Base-by-base conservation (phyloP, 2,797 vertebrate species). In the Paedocypris micromegethes region DNA sequence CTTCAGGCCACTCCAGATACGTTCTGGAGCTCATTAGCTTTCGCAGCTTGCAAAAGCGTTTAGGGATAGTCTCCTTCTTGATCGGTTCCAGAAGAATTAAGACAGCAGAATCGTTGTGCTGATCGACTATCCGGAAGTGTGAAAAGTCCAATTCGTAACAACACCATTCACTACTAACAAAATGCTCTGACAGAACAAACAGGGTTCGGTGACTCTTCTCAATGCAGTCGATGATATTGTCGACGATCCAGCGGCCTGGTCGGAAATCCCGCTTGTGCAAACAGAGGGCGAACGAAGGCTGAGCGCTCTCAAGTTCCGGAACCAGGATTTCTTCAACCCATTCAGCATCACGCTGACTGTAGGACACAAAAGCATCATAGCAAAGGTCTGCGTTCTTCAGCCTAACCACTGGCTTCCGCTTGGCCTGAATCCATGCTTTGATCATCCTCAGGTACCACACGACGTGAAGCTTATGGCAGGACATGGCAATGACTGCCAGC, bases 141-240 rank as follows among this genome's bases (percentile, higher is more conserved):
- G 90, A 91, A 78, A 92, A 93, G 76, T 93, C 90, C 78, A 93
- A 80, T 66, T 93, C 91, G 0, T 92, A 93, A 5, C 88, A 91
- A 78, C 91, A 93, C 91, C 92, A 92, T 67, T 93, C 91, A 0
- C 91, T 93, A 58, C 63, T 85, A 64, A 93, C 90, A 52, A 93
- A 93, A 82, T 90, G 86, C 72, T 91, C 82, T 0, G 91, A 92
- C 4, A 93, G 83, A 77, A 93, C 86, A 50, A 93, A 93, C 44
- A 93, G 79, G 0, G 90, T 90, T 6, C 91, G 89, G 69, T 75
- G 84, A 78, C 91, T 93, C 74, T 83, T 90, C 59, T 93, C 92
- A 0, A 92, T 92, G 65, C 81, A 91, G 73, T 92, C 90, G 0
- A 93, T 91, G 75, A 93, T 92, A 68, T 92, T 93, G 82, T 93